Evolutionary conservation across 1,140 invertebrate species (phyloP).

Genomic region (Adoxophyes honmai): DNA sequence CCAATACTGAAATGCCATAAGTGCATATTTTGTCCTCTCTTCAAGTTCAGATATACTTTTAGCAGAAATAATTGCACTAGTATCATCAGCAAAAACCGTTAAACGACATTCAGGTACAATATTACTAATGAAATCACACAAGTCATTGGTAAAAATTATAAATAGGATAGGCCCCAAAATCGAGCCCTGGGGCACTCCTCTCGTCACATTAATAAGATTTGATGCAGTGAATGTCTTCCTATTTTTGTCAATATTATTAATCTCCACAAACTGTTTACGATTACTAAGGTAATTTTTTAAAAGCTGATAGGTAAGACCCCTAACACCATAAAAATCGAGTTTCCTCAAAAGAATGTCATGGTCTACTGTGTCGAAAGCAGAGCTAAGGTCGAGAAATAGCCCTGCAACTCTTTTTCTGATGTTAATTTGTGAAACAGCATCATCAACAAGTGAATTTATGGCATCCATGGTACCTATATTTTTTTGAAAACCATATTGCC

Average conservation of each 20-base stretch:
- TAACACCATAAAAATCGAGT: slow-evolving; percentile 7
- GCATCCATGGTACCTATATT: neutral
- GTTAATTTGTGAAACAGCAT: neutral
- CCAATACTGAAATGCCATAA: neutral
- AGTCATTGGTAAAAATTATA: slow-evolving; percentile 2
- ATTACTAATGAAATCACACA: no score
- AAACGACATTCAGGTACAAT: no score
- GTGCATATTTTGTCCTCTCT: neutral
- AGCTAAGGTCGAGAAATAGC: neutral
- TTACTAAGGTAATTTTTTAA: neutral
- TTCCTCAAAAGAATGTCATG: neutral
- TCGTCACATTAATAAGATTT: neutral
- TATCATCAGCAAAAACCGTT: no score
- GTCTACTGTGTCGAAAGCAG: slow-evolving; percentile 8
- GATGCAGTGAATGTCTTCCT: neutral
- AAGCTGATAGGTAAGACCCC: neutral
- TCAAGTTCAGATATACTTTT: no score
- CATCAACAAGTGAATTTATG: neutral
- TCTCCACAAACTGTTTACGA: slow-evolving; percentile 1
- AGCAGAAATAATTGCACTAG: no score
- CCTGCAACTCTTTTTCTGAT: neutral
- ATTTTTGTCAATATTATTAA: neutral
- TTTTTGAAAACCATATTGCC: neutral
- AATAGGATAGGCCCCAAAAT: neutral
- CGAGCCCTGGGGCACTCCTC: slow-evolving; percentile 1